These are phyloP conservation scores for Gymnocypris eckloni DNA, from an alignment of 2,797 vertebrate genomes.

Conservation along the genomic window DNA sequence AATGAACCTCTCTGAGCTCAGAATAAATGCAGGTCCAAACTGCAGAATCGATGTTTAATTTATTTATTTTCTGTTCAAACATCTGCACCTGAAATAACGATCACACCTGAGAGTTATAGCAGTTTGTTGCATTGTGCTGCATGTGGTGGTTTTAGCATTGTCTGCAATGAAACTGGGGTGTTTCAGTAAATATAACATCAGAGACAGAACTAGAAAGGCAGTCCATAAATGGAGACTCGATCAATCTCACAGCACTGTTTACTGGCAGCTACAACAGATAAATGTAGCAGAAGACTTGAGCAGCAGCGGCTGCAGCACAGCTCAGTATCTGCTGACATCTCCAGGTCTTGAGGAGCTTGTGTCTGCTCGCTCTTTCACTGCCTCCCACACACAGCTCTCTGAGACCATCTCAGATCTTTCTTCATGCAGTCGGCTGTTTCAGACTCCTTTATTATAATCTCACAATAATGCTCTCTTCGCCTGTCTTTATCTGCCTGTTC, in stretches of 20 bases:
- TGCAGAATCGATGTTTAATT: neutral
- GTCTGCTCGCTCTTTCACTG: conserved; percentile 21
- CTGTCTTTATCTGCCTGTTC: conserved; percentile 94
- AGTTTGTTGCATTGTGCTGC: neutral
- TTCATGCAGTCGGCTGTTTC: conserved; percentile 69
- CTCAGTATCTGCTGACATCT: conserved; percentile 30
- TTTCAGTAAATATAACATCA: conserved; percentile 65
- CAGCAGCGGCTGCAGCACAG: neutral
- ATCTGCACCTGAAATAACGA: conserved; percentile 66
- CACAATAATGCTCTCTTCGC: conserved; percentile 86
- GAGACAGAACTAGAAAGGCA: neutral
- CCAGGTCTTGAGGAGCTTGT: conserved; percentile 10
- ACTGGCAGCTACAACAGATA: neutral
- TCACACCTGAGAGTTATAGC: conserved; percentile 7
- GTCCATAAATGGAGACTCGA: neutral
- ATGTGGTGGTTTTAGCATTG: conserved; percentile 60
- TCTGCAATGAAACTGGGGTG: conserved; percentile 41
- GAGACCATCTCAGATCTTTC: conserved; percentile 54
- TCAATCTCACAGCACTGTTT: neutral
- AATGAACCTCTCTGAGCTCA: neutral
- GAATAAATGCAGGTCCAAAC: neutral
- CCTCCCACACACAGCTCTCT: conserved; percentile 29
- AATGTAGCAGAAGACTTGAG: neutral
- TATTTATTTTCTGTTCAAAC: conserved; percentile 52
- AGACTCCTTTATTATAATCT: conserved; percentile 80